Conservation (phyloP, 2,113 vertebrate genomes). For the Ellobius talpinus region DNA sequence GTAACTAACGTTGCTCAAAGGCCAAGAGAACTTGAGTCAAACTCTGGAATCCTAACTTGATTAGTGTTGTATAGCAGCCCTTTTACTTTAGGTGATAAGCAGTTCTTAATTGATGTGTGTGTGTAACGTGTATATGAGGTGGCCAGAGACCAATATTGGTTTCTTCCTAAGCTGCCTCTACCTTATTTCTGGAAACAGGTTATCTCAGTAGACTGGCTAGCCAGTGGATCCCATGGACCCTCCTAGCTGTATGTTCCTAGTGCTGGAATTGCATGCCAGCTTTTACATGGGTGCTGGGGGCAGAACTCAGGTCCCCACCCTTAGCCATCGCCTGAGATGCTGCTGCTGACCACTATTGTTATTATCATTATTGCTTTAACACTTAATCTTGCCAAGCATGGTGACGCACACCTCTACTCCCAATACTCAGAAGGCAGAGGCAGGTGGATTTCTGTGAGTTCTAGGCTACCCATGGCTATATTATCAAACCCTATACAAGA, state of each 20-base stretch:
- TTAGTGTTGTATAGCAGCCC: background rate
- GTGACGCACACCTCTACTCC: background rate
- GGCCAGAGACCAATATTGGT: background rate
- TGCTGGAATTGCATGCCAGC: background rate
- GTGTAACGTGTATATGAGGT: background rate
- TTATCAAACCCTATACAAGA: background rate
- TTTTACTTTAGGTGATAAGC: conserved; percentile 16
- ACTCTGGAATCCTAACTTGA: background rate
- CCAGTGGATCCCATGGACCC: no score
- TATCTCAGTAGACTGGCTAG: background rate
- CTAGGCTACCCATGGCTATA: background rate
- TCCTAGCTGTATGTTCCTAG: background rate
- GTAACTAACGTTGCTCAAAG: background rate
- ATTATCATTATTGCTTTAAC: background rate
- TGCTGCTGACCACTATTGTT: no score
- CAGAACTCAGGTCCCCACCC: background rate
- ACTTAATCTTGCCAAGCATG: background rate
- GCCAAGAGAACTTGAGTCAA: background rate
- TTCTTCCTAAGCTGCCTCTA: background rate
- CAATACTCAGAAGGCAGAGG: background rate
- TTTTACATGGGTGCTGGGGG: background rate
- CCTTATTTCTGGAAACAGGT: background rate
- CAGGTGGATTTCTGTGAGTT: background rate
- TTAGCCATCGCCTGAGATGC: background rate
- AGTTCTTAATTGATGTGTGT: background rate